Percentiles rank a stretch among this genome's conserved stretches.
Conservation (phyloP, 2,113 vertebrate species). For the Mesembrinibis cayennensis region DNA sequence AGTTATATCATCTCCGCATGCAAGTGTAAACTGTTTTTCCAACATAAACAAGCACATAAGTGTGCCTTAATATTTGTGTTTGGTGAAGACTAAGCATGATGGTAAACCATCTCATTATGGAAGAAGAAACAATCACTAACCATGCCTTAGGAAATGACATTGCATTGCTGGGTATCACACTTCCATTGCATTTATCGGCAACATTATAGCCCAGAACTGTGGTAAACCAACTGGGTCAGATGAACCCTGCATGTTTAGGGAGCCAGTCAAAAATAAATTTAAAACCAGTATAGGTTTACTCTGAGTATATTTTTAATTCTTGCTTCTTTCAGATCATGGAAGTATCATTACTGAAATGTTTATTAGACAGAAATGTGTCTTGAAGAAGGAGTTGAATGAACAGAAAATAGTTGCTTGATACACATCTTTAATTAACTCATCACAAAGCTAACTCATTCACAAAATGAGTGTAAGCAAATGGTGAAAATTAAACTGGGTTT, state of each 20-base stretch:
- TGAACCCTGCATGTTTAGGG: neutral
- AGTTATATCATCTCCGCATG: neutral
- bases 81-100: neutral
- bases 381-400: conserved; percentile 34
- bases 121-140: neutral
- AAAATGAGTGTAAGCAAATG: conserved; percentile 19
- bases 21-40: neutral
- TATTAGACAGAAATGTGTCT: neutral
- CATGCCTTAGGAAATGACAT: neutral
- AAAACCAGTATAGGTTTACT: neutral
- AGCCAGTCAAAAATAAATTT: neutral
- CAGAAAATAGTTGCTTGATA: neutral
- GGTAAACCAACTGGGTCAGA: neutral
- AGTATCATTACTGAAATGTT: neutral
- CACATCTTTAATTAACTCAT: neutral
- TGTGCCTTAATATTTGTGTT: neutral
- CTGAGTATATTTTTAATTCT: neutral
- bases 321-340: neutral
- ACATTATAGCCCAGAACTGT: neutral
- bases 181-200: neutral
- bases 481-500: neutral
- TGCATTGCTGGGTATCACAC: neutral
- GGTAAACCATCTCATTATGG: neutral
- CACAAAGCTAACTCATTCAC: conserved; percentile 3
- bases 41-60: neutral